These are phyloP conservation scores for Neoascia interrupta DNA, from an alignment of 2,888 invertebrate genomes.

Conservation along the genomic window DNA sequence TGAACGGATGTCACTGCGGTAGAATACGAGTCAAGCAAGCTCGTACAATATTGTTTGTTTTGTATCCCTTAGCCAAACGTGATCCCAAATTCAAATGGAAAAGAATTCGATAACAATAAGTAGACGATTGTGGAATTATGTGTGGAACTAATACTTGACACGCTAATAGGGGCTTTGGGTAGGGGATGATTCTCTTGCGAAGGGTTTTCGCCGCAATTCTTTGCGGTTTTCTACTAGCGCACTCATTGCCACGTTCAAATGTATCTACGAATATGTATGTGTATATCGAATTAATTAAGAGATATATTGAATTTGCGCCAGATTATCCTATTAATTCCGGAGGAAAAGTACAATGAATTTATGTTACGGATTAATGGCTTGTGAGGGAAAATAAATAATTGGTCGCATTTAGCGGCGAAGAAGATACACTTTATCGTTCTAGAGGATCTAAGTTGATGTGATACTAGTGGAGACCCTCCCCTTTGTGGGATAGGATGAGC, in stretches of 20 bases:
- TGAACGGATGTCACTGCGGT: conserved; percentile 19
- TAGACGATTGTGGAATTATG: conserved; percentile 4
- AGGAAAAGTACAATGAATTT: conserved; percentile 30
- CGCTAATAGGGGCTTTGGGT: not conserved
- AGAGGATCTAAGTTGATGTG: no score
- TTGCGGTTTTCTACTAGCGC: not conserved
- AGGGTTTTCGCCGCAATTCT: not conserved
- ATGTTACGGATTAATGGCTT: conserved; percentile 26
- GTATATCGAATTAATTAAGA: no score
- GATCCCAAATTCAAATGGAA: not conserved
- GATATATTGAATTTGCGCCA: no score
- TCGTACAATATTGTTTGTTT: no score
- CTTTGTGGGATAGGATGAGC: no score
- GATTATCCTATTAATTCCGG: no score
- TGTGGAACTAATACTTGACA: conserved; percentile 1
- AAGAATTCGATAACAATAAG: not conserved
- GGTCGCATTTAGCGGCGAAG: not conserved
- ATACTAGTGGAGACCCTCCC: no score
- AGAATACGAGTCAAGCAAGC: no score
- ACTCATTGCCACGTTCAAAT: no score
- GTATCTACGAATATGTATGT: no score
- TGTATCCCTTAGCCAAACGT: conserved; percentile 2
- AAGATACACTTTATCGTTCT: conserved; percentile 8
- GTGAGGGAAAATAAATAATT: conserved; percentile 21
- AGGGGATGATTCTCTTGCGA: not conserved